phyloP scores from a whole-genome alignment of 2,888 invertebrate species.

The Scelioninae gen. 1 region DNA sequence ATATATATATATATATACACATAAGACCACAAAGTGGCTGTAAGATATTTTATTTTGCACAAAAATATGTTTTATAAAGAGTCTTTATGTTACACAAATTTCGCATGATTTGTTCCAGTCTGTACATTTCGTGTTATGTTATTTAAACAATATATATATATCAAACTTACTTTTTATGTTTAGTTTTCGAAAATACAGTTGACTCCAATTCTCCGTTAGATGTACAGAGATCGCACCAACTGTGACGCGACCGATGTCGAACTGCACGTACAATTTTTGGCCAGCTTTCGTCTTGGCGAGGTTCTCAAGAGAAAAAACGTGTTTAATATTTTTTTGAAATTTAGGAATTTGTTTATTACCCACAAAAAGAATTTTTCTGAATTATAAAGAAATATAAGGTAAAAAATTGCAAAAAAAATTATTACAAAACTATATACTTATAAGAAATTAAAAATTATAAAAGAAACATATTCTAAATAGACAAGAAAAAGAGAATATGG shows the following conservation, averaged over 20 bases:
- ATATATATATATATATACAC: too few species aligned
- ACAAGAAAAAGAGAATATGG: too few species aligned
- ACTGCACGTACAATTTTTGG: constrained; percentile 92
- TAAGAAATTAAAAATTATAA: too few species aligned
- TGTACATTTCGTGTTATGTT: not conserved
- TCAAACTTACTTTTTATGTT: constrained; percentile 89
- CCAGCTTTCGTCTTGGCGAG: constrained; percentile 87
- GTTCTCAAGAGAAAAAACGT: constrained; percentile 78
- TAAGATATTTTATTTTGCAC: not conserved
- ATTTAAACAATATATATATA: not conserved
- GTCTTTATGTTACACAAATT: not conserved
- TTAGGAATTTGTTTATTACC: too few species aligned
- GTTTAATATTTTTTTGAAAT: too few species aligned
- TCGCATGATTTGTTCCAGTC: not conserved
- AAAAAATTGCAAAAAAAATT: too few species aligned
- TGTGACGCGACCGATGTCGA: constrained; percentile 88
- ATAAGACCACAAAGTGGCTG: too few species aligned
- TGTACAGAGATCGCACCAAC: constrained; percentile 91
- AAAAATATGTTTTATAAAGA: not conserved
- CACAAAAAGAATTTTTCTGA: too few species aligned
- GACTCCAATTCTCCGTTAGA: constrained; percentile 90
- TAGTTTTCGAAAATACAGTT: constrained; percentile 90
- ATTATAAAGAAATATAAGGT: too few species aligned
- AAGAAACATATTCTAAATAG: too few species aligned
- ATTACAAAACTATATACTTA: too few species aligned